Percentiles rank a stretch among this genome's conserved stretches.
Conservation (phyloP, 2,797 vertebrate genomes). For the Eulemur coronatus region DNA sequence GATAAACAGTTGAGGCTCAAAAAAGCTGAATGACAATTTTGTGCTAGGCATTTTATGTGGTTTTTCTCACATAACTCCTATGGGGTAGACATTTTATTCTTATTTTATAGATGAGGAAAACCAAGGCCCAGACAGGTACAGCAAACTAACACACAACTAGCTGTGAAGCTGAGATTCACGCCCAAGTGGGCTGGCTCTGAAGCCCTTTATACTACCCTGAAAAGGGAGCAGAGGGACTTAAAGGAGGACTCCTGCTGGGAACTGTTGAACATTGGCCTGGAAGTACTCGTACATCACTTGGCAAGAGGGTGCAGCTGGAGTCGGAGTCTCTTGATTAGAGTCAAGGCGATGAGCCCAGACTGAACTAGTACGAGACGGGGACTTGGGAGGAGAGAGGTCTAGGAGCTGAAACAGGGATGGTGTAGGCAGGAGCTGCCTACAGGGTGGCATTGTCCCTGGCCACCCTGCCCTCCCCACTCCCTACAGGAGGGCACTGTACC, state of each 20-base stretch:
- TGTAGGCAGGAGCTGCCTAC: not conserved
- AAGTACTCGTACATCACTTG: not conserved
- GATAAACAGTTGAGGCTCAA: not conserved
- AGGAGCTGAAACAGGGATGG: not conserved
- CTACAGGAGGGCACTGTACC: constrained; percentile 80
- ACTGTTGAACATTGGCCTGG: not conserved
- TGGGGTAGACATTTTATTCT: not conserved
- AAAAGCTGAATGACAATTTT: not conserved
- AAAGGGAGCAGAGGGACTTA: not conserved
- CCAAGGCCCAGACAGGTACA: not conserved
- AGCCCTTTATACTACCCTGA: not conserved
- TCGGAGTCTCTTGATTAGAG: not conserved
- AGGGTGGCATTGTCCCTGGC: not conserved
- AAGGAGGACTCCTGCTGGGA: not conserved
- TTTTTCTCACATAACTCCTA: not conserved
- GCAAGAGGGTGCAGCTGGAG: not conserved
- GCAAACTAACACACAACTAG: not conserved
- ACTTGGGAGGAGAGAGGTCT: not conserved
- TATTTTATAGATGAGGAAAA: not conserved
- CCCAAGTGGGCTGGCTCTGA: not conserved
- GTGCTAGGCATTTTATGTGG: not conserved
- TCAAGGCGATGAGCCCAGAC: not conserved
- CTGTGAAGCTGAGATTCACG: not conserved
- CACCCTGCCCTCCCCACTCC: not conserved
- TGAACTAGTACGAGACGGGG: not conserved